Percentiles rank a stretch among this genome's conserved stretches.
Conservation (phyloP, 2,797 vertebrate genomes). For the Tenualosa ilisha region DNA sequence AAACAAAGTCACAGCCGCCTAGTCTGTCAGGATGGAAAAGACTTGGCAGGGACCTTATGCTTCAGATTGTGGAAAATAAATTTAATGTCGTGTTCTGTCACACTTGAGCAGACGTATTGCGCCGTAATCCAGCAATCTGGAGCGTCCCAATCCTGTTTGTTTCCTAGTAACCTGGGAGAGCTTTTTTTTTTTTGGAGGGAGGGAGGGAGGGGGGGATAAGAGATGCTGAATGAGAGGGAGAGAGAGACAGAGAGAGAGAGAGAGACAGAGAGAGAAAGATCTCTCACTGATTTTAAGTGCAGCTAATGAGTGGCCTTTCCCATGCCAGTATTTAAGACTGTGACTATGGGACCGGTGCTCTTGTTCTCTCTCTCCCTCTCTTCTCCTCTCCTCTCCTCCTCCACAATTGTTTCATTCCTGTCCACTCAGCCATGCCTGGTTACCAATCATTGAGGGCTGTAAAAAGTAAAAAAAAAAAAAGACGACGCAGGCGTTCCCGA, state of each 20-base stretch:
- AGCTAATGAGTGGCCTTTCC: slow-evolving; percentile 1
- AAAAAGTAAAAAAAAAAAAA: neutral
- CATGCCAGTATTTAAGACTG: slow-evolving; percentile 11
- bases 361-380: neutral
- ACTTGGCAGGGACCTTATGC: neutral
- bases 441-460: slow-evolving; percentile 3
- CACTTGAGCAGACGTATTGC: slow-evolving; percentile 30
- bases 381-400: neutral
- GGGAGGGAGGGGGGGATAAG: neutral
- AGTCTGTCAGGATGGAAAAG: neutral
- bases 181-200: slow-evolving; percentile 47
- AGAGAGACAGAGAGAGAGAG: neutral
- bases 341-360: neutral
- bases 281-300: neutral
- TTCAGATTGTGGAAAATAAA: slow-evolving; percentile 25
- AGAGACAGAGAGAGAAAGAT: neutral
- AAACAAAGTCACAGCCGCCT: slow-evolving; percentile 33
- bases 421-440: slow-evolving; percentile 17
- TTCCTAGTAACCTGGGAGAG: slow-evolving; percentile 34
- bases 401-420: slow-evolving; percentile 10
- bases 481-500: neutral
- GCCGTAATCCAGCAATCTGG: slow-evolving; percentile 39
- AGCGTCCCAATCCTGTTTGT: slow-evolving; percentile 52
- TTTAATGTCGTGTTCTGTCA: slow-evolving; percentile 25
- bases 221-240: neutral